A percentile compares a stretch with the other conserved stretches of the same genome.
Evolutionary conservation across 2,113 vertebrate genomes (phyloP).

Genomic region (Pedionomus torquatus): DNA sequence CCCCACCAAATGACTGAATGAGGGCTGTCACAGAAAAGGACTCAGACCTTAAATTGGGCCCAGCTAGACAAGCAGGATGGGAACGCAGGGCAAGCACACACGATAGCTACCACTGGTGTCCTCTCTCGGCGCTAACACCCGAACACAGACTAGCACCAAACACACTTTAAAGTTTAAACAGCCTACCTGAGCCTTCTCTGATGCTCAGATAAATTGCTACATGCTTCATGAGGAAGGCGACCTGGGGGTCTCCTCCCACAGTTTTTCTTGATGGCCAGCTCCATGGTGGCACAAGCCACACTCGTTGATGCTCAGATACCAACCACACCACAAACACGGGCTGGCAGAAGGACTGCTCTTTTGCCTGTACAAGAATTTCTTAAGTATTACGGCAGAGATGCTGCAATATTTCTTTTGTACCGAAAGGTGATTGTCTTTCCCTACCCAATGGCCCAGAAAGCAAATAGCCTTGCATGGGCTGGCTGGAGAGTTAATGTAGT

Average conservation of each 20-base stretch:
- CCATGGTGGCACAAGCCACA: accelerated
- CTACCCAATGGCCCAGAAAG: background rate
- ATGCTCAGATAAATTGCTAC: background rate
- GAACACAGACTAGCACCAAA: background rate
- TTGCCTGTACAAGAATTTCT: background rate
- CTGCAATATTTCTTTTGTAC: background rate
- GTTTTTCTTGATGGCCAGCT: background rate
- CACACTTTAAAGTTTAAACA: background rate
- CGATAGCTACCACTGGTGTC: background rate
- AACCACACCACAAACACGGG: accelerated
- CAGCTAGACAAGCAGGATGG: background rate
- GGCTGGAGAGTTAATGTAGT: background rate
- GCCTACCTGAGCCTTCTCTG: background rate
- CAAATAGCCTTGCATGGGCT: accelerated
- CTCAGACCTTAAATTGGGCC: background rate
- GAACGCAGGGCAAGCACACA: background rate
- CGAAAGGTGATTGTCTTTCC: background rate
- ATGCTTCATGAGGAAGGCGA: no score
- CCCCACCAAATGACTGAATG: accelerated
- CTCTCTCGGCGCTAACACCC: background rate
- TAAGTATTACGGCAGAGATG: background rate
- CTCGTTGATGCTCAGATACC: background rate
- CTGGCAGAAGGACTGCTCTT: background rate
- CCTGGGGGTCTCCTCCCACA: accelerated
- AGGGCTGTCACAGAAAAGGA: background rate